Base-by-base conservation (phyloP, 2,113 vertebrate species). In the Urocolius indicus region DNA sequence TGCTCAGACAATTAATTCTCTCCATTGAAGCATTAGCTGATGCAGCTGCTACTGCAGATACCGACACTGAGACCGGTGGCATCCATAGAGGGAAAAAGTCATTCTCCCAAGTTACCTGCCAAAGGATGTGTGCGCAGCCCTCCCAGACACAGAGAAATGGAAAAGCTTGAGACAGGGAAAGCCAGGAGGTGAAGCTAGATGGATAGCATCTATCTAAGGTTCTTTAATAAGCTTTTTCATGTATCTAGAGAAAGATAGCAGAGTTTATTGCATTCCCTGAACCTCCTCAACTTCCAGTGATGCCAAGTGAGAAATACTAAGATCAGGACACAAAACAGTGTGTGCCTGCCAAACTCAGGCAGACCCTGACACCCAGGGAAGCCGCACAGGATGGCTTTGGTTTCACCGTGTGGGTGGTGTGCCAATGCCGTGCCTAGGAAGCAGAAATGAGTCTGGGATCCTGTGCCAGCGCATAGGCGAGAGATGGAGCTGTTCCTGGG, bases 1-100 rank as follows among this genome's bases (percentile, higher is more conserved):
- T 96, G 51, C 96, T 96, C 89, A 97, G 79, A 79, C 84, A 97
- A 75, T 96, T 96, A 96, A 94, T 92, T 94, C 80, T 90, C 72
- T 97, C 75, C 87, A 91, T 72, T 3, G 13, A 91, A 94, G 81
- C 92, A 69, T 77, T 93, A 93, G 95, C 63, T 90, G 68, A 91
- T 77, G 38, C 74, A 94, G 41, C 58, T 10, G 2, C 80, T 57
- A 1, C 5, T 73, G 87, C 81, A 79, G 65, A 75, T 41, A 51
- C 13, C 0, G 0, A 34, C 55, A 73, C 71, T 55, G 17, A 0
- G 36, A 62, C 75, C 69, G 26, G 82, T 90, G 79, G 22, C 34
- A 17, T 32, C 54, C 5, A 0, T 66, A 41, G 29, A 16, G 81
- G 61, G 38, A 54, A 51, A 24, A 41, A 71, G 55, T 36, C 23